These are phyloP conservation scores for Globodera ellingtonae DNA, from an alignment of 1,140 invertebrate genomes.

Conservation along the genomic window DNA sequence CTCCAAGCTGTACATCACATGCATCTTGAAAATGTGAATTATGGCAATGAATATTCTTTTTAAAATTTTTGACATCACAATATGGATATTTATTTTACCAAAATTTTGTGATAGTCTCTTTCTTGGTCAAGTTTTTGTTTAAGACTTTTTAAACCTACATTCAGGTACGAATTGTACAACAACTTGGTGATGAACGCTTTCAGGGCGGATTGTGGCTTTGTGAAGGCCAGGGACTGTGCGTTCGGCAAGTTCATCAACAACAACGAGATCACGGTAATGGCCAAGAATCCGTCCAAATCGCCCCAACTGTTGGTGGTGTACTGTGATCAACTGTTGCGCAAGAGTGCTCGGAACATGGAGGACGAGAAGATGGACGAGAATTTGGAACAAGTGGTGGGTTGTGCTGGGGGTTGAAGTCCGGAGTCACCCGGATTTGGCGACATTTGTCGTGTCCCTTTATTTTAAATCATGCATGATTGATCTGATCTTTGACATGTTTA, in stretches of 20 bases:
- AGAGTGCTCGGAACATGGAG: constrained; percentile 91
- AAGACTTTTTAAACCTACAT: constrained; percentile 13
- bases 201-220: constrained; percentile 93
- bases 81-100: too few species aligned
- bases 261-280: constrained; percentile 87
- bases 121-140: background rate
- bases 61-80: too few species aligned
- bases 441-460: too few species aligned
- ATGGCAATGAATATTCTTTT: too few species aligned
- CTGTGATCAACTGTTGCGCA: constrained; percentile 94
- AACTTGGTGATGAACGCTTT: constrained; percentile 89
- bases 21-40: background rate
- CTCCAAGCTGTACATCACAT: constrained; percentile 1
- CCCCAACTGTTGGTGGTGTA: constrained; percentile 95
- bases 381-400: constrained; percentile 86
- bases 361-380: constrained; percentile 97
- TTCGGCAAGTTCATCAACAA: constrained; percentile 96
- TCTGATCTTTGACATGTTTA: constrained; percentile 15
- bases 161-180: constrained; percentile 95
- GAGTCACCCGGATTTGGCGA: too few species aligned
- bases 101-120: background rate
- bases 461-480: too few species aligned
- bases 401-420: background rate
- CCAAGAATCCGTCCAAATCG: constrained; percentile 79
- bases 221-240: constrained; percentile 92